Evolutionary conservation across 2,797 vertebrate genomes (phyloP).

Genomic region (Serranus cabrilla): DNA sequence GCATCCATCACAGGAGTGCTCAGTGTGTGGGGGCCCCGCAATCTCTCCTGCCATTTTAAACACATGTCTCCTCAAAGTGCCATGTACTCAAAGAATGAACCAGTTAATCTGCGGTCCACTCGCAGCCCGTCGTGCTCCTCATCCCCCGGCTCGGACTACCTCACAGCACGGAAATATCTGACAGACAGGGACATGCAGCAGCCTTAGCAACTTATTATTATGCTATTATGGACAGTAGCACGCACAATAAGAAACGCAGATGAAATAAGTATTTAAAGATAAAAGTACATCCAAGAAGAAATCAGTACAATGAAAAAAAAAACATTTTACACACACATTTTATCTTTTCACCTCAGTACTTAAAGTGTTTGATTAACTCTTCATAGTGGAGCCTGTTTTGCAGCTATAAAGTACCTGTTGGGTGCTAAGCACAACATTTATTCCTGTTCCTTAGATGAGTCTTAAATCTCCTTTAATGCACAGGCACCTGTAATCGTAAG

Average conservation of each 20-base stretch:
- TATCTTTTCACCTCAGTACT: not conserved
- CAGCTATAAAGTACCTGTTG: slow-evolving; percentile 61
- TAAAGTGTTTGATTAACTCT: slow-evolving; percentile 29
- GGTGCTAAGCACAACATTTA: slow-evolving; percentile 63
- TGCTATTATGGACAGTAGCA: not conserved
- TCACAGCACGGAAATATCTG: slow-evolving; percentile 32
- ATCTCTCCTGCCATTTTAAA: slow-evolving; percentile 81
- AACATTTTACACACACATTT: not conserved
- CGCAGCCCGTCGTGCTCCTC: slow-evolving; percentile 49
- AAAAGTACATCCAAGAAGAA: not conserved
- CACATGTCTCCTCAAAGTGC: slow-evolving; percentile 78
- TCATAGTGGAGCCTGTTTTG: slow-evolving; percentile 8
- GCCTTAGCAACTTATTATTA: slow-evolving; percentile 26
- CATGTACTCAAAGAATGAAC: slow-evolving; percentile 73
- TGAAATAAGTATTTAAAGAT: not conserved
- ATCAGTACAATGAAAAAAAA: not conserved
- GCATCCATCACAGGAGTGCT: slow-evolving; percentile 80
- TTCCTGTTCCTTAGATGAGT: slow-evolving; percentile 64
- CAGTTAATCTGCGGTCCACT: slow-evolving; percentile 79
- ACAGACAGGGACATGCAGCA: slow-evolving; percentile 10
- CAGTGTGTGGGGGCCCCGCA: slow-evolving; percentile 70
- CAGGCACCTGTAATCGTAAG: slow-evolving; percentile 76
- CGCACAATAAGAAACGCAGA: not conserved
- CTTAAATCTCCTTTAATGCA: slow-evolving; percentile 79
- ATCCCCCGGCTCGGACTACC: slow-evolving; percentile 56